These are phyloP conservation scores for Sminthopsis crassicaudata DNA, from an alignment of 2,113 vertebrate genomes.

Conservation along the genomic window DNA sequence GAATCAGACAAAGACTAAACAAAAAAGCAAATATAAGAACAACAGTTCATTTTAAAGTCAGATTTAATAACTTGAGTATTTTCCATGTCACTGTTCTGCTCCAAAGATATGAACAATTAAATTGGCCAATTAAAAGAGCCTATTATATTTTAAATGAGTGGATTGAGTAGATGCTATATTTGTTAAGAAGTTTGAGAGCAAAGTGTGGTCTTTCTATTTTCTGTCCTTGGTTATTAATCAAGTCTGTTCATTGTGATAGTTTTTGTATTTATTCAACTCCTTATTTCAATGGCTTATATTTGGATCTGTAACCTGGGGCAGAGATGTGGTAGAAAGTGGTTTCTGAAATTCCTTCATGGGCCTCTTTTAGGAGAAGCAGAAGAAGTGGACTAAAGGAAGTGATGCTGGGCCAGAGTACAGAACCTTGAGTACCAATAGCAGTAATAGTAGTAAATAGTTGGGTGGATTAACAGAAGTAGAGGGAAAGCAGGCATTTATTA, in stretches of 20 bases:
- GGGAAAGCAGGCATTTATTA: not conserved
- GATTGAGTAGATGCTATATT: not conserved
- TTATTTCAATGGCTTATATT: not conserved
- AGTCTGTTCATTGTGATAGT: not conserved
- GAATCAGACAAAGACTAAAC: not conserved
- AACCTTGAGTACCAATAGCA: conserved; percentile 37
- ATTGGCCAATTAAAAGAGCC: not conserved
- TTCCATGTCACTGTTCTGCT: not conserved
- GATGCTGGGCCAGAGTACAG: conserved; percentile 18
- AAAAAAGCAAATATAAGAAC: not conserved
- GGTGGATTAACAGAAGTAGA: conserved; percentile 38
- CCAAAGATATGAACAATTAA: not conserved
- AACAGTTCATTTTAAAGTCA: not conserved
- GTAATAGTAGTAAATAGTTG: not conserved
- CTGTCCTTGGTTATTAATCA: not conserved
- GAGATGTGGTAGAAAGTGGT: not conserved
- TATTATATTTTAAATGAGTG: not conserved
- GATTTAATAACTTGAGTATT: not conserved
- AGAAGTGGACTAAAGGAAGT: not conserved
- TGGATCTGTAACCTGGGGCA: not conserved
- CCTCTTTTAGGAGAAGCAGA: not conserved
- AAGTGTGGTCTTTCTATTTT: not conserved
- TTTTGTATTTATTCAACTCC: not conserved
- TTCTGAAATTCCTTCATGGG: not conserved
- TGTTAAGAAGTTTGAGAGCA: not conserved